These are phyloP conservation scores for Tetragonisca angustula DNA, from an alignment of 2,888 invertebrate genomes.

Conservation along the genomic window DNA sequence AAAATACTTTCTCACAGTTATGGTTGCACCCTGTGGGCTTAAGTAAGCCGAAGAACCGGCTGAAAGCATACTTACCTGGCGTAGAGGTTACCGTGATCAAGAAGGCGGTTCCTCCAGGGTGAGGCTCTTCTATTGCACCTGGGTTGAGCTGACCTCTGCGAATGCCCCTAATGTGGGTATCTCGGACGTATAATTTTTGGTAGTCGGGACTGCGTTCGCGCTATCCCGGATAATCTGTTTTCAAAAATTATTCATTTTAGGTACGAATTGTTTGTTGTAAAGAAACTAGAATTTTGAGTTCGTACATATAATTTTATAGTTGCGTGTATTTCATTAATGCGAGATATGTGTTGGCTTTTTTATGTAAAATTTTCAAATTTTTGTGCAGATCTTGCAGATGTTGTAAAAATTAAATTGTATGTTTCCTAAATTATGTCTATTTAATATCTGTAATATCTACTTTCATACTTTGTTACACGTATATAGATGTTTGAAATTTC, in stretches of 20 bases:
- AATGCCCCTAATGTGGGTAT: constrained; percentile 84
- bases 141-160: constrained; percentile 86
- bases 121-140: constrained; percentile 86
- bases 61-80: constrained; percentile 85
- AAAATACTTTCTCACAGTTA: constrained; percentile 25
- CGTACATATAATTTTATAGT: too few relatives aligned
- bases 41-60: constrained; percentile 20
- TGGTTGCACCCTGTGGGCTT: not conserved
- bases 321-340: too few relatives aligned
- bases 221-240: constrained; percentile 77
- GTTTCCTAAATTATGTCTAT: too few relatives aligned
- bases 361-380: too few relatives aligned
- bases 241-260: accelerated
- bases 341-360: too few relatives aligned
- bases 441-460: too few relatives aligned
- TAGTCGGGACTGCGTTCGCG: constrained; percentile 81
- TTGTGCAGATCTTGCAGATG: too few relatives aligned
- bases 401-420: too few relatives aligned
- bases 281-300: too few relatives aligned
- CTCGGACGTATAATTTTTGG: constrained; percentile 80
- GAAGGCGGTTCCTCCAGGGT: constrained; percentile 81
- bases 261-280: too few relatives aligned
- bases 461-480: too few relatives aligned
- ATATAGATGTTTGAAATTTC: too few relatives aligned
- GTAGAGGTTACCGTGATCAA: constrained; percentile 86